These are phyloP conservation scores for Sycophila texana DNA, from an alignment of 2,888 invertebrate genomes.

Conservation along the genomic window DNA sequence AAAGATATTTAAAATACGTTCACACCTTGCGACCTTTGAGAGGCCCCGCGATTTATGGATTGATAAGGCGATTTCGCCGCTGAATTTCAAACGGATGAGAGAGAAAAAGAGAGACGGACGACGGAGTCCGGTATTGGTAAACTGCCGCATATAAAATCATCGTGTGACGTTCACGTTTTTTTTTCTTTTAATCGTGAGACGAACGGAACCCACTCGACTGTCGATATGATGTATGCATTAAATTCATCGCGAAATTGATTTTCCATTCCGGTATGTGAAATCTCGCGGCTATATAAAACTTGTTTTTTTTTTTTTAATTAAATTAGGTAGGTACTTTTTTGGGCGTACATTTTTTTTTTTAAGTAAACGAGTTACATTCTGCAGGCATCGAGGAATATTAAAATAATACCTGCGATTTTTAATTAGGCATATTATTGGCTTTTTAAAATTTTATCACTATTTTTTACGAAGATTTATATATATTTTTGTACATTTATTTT, in stretches of 20 bases:
- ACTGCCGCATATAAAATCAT: background rate
- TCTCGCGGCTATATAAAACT: background rate
- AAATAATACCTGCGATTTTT: no score
- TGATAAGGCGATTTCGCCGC: constrained; percentile 42
- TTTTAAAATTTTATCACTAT: no score
- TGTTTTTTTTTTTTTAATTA: background rate
- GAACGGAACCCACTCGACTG: background rate
- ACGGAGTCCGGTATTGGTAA: background rate
- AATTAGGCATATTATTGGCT: no score
- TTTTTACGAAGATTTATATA: no score
- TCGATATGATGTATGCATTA: background rate
- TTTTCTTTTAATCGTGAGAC: background rate
- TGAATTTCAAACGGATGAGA: background rate
- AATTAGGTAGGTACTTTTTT: background rate
- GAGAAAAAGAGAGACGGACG: background rate
- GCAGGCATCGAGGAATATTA: no score
- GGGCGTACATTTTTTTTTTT: background rate
- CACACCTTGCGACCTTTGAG: constrained; percentile 53
- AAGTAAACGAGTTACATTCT: background rate
- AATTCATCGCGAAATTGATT: background rate
- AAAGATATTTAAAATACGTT: constrained; percentile 54
- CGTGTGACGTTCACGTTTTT: background rate
- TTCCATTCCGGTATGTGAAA: background rate
- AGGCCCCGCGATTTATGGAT: constrained; percentile 48
- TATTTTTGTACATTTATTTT: no score